Evolutionary conservation across 2,113 vertebrate species (phyloP).

Genomic region (Python bivittatus): DNA sequence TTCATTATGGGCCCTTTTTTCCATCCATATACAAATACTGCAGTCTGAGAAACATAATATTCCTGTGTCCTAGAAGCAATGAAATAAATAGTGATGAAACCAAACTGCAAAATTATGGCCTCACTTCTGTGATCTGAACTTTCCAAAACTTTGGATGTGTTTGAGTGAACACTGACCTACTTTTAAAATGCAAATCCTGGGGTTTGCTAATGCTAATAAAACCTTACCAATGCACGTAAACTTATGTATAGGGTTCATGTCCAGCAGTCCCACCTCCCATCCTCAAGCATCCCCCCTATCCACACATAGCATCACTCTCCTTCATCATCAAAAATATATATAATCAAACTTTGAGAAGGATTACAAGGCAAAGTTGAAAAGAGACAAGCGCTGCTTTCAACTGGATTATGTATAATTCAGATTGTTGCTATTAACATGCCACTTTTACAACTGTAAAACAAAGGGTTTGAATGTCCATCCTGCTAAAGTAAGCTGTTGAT

Average conservation of each 20-base stretch:
- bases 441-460: neutral
- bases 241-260: neutral
- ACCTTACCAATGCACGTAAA: neutral
- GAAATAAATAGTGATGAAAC: neutral
- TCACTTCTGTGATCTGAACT: neutral
- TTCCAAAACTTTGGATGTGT: neutral
- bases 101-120: neutral
- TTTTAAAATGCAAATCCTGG: neutral
- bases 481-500: constrained; percentile 15
- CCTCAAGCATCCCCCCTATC: neutral
- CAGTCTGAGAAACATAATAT: neutral
- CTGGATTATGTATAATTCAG: constrained; percentile 5
- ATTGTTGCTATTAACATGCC: constrained; percentile 14
- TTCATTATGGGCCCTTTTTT: neutral
- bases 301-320: neutral
- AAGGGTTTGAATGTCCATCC: constrained; percentile 10
- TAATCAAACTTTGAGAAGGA: neutral
- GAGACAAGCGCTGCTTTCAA: neutral
- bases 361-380: constrained; percentile 34
- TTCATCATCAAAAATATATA: constrained; percentile 12
- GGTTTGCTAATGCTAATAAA: neutral
- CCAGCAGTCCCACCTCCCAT: neutral
- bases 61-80: neutral
- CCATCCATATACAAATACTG: neutral
- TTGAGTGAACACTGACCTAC: neutral